A percentile compares a stretch with the other conserved stretches of the same genome.
Conservation (phyloP, 2,113 vertebrate species). For the Salminus brasiliensis region DNA sequence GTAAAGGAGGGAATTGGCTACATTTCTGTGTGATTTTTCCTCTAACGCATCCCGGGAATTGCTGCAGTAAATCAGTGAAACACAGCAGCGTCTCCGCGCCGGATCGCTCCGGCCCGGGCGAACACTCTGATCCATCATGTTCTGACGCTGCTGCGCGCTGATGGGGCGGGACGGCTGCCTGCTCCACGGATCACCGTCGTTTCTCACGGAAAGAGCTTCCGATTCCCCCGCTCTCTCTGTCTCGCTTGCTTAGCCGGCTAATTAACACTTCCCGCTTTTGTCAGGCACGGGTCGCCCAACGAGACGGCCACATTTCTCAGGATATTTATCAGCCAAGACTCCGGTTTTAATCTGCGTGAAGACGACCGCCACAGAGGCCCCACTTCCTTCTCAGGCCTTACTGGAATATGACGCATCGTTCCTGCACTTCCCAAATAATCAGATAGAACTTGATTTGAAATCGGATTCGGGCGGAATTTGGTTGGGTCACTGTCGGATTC, state of each 20-base stretch:
- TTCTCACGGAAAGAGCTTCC: neutral
- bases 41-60: too few species aligned
- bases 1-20: too few species aligned
- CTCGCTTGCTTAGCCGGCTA: neutral
- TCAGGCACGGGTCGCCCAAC: neutral
- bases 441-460: neutral
- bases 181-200: neutral
- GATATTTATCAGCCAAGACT: too few species aligned
- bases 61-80: neutral
- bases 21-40: too few species aligned
- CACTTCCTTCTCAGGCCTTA: too few species aligned
- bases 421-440: neutral
- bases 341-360: too few species aligned
- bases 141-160: neutral
- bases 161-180: neutral
- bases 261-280: neutral
- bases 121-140: neutral
- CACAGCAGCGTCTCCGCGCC: neutral
- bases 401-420: neutral
- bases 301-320: neutral
- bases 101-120: too few species aligned
- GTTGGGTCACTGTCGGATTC: too few species aligned
- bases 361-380: neutral
- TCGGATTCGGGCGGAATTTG: too few species aligned
- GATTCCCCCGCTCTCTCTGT: neutral